These are phyloP conservation scores for Oryzias woworae DNA, from an alignment of 2,113 vertebrate species.

Conservation along the genomic window DNA sequence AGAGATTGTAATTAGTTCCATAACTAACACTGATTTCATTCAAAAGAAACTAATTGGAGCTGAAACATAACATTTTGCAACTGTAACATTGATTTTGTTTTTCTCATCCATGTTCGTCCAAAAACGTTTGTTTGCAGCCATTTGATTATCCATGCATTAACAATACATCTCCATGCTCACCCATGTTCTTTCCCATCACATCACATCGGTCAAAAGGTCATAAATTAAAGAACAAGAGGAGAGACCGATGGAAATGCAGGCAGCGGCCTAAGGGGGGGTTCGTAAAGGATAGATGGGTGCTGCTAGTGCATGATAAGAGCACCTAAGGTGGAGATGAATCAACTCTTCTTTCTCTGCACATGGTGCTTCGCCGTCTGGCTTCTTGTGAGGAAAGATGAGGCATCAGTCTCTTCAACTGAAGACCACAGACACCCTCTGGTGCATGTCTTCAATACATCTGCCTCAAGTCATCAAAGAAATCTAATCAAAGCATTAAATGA, in stretches of 20 bases:
- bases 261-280: constrained; percentile 26
- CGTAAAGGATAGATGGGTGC: constrained; percentile 39
- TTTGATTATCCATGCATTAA: no score
- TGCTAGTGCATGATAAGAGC: constrained; percentile 50
- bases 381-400: constrained; percentile 26
- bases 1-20: no score
- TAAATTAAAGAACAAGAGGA: constrained; percentile 26
- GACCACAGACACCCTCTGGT: constrained; percentile 20
- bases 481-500: constrained; percentile 43
- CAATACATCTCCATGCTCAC: no score
- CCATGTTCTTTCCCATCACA: constrained; percentile 17
- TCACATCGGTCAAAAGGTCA: constrained; percentile 7
- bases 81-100: no score
- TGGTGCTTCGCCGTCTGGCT: constrained; percentile 12
- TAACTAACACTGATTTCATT: no score
- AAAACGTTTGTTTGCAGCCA: no score
- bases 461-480: constrained; percentile 37
- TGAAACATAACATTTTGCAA: no score
- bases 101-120: no score
- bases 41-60: no score
- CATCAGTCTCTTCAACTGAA: constrained; percentile 18
- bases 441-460: constrained; percentile 18
- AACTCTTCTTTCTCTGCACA: constrained; percentile 36
- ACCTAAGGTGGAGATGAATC: constrained; percentile 45
- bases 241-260: constrained; percentile 11